Base-by-base conservation (phyloP, 1,140 invertebrate species). In the Drosophila ohnishii region DNA sequence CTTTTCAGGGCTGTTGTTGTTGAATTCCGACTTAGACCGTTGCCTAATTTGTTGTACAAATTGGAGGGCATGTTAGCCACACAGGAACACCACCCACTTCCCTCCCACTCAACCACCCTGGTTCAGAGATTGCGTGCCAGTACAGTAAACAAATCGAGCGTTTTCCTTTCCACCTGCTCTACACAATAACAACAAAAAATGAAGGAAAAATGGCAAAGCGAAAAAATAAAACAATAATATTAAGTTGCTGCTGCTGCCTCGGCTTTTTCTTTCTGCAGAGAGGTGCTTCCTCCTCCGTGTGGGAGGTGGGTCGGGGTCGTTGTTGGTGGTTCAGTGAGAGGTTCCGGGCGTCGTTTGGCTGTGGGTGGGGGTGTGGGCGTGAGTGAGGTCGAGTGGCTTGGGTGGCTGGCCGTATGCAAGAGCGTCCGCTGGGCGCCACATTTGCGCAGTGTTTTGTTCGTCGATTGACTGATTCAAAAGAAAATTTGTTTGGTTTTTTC, bases 381-480 rank as follows among this genome's bases (percentile, higher is more conserved):
- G 42, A 19, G 58, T 60, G 16, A 32, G 64, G 58, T 40, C 35
- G 19, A 67, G 45, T 72, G 39, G 56, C 39, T 81, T 47, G 63
- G 50, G 35, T 55, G 63, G 56, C 48, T 60, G 67, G 79, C 79
- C 79, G 69, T 59, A 82, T 75, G 80, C 61, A 79, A 62, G 57
- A 56, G 76, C 76, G 76, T 56, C 75, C 50, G 61, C 40, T 42
- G 75, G 80, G 76, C 75, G 80, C 76, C 80, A 72, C 65, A 76
- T 84, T 83, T 80, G 80, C 80, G 76, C 80, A 83, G 80, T 79
- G 74, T 80, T 72, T 42, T 78, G 65, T 67, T 64, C 51, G 58
- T 73, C 60, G 78, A 81, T 81, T 81, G 75, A 77, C 75, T 81
- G 67, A 71, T 81, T 81, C 47, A 32, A 58, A 45, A 63, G 39